These are phyloP conservation scores for Sebastes umbrosus DNA, from an alignment of 2,797 vertebrate species.

Conservation along the genomic window DNA sequence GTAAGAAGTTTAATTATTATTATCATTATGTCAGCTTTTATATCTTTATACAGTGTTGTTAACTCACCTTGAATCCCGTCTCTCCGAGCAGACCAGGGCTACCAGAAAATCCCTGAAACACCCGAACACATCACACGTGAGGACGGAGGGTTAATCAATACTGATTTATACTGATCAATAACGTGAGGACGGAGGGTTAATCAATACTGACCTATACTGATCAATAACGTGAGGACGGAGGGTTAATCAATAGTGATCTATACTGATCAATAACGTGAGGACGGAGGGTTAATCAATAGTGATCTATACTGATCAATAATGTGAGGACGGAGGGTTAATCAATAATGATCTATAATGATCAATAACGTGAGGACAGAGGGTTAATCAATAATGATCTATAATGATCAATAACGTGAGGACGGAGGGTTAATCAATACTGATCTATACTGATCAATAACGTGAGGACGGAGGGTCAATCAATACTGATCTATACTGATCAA, in stretches of 20 bases:
- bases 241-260: background rate
- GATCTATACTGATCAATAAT: background rate
- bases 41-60: background rate
- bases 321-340: background rate
- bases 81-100: constrained; percentile 30
- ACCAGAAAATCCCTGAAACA: constrained; percentile 68
- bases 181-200: no score
- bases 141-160: background rate
- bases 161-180: no score
- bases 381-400: background rate
- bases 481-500: no score
- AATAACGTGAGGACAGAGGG: background rate
- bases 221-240: no score
- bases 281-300: no score
- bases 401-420: background rate
- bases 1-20: background rate
- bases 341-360: no score
- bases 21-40: background rate
- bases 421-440: background rate
- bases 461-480: background rate
- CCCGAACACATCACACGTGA: background rate
- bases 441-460: background rate
- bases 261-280: background rate
- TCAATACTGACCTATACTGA: no score
- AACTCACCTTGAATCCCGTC: constrained; percentile 59